These are phyloP conservation scores for Dendropsophus ebraccatus DNA, from an alignment of 2,113 vertebrate genomes.

Conservation along the genomic window DNA sequence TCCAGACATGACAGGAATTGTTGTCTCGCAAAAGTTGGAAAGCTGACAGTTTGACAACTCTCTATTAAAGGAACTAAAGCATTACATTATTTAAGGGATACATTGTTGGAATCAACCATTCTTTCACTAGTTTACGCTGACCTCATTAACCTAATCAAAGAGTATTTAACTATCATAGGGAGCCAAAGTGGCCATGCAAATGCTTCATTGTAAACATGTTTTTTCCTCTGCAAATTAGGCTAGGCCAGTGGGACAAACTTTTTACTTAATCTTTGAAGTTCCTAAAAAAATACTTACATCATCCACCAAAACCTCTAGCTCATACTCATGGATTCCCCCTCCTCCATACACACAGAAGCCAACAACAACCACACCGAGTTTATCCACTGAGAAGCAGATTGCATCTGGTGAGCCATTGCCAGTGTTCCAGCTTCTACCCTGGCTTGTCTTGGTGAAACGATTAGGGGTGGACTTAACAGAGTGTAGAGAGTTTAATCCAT, in stretches of 20 bases:
- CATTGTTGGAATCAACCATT: too few species aligned
- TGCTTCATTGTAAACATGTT: too few species aligned
- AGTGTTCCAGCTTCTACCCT: conserved; percentile 98
- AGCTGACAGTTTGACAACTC: too few species aligned
- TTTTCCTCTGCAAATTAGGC: too few species aligned
- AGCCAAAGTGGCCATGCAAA: too few species aligned
- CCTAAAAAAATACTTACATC: conserved; percentile 82
- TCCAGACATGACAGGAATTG: too few species aligned
- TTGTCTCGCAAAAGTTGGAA: too few species aligned
- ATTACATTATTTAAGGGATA: too few species aligned
- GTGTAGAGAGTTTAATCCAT: conserved; percentile 93
- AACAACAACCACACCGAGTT: conserved; percentile 92
- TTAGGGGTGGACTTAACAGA: conserved; percentile 95
- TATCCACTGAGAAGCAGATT: conserved; percentile 96
- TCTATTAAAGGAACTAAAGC: too few species aligned
- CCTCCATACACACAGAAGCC: conserved; percentile 98
- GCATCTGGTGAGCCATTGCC: conserved; percentile 98
- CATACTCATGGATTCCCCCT: conserved; percentile 97
- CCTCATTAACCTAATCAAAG: too few species aligned
- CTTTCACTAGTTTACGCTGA: too few species aligned
- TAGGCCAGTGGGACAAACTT: neutral
- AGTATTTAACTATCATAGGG: too few species aligned
- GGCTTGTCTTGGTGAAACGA: conserved; percentile 97
- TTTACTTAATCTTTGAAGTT: neutral
- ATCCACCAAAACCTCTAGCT: conserved; percentile 94